A percentile compares a stretch with the other conserved stretches of the same genome.
phyloP scores from a whole-genome alignment of 2,888 invertebrate species.

The Escarpia spicata region DNA sequence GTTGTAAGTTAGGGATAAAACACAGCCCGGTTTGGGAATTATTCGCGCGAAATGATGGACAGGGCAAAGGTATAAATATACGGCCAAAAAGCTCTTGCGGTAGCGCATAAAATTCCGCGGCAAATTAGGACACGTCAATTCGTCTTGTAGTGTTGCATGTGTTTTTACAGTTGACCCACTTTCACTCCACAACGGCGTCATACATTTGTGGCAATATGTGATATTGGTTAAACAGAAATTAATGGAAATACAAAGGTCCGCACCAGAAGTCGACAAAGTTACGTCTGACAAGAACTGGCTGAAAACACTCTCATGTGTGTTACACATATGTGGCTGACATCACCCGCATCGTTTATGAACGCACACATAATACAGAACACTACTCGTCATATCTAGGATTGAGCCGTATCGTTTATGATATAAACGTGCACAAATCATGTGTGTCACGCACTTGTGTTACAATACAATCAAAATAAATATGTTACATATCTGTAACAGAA shows the following conservation, averaged over 20 bases:
- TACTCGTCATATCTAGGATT: background rate
- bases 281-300: background rate
- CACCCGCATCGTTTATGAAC: no score
- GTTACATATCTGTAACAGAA: background rate
- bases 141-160: background rate
- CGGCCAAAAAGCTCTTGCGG: background rate
- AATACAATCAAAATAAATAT: background rate
- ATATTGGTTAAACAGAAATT: background rate
- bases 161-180: background rate
- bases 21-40: background rate
- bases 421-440: background rate
- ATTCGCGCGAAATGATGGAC: background rate
- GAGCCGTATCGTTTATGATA: background rate
- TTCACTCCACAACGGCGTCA: background rate
- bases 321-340: background rate
- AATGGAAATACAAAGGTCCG: background rate
- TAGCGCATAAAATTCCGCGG: background rate
- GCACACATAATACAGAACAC: no score
- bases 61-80: background rate
- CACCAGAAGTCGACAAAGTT: background rate
- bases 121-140: background rate
- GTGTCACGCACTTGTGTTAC: background rate
- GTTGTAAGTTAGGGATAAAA: background rate
- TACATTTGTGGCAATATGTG: background rate
- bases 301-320: background rate